Evolutionary conservation across 2,888 invertebrate species (phyloP).

Genomic region (Caenorhabditis parvicauda): DNA sequence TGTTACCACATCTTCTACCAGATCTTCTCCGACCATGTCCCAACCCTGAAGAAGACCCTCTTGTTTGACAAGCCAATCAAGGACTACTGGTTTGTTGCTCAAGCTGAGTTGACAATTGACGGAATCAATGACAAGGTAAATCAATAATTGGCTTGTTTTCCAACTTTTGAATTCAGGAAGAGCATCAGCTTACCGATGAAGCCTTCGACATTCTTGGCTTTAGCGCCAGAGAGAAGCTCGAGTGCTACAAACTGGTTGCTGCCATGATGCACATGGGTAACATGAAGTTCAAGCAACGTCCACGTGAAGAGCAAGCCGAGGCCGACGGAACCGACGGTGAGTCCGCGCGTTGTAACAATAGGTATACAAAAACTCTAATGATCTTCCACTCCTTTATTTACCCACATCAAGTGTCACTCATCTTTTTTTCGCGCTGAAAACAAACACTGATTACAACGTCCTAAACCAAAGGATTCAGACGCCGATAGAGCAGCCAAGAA

Average conservation of each 20-base stretch:
- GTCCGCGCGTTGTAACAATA: too few species aligned
- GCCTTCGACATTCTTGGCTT: constrained; percentile 99
- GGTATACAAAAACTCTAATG: too few species aligned
- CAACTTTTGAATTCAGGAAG: constrained; percentile 21
- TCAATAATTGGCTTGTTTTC: constrained; percentile 65
- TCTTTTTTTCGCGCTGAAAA: too few species aligned
- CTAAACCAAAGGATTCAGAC: constrained; percentile 17
- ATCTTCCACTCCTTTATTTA: too few species aligned
- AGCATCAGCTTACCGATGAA: constrained; percentile 65
- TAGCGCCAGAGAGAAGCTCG: constrained; percentile 89
- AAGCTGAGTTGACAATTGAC: constrained; percentile 90
- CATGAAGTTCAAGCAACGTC: constrained; percentile 99
- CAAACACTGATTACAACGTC: too few species aligned
- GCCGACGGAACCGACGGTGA: constrained; percentile 55
- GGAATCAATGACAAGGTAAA: constrained; percentile 92
- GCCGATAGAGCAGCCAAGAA: constrained; percentile 56
- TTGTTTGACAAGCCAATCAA: constrained; percentile 80
- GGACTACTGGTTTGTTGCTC: constrained; percentile 89
- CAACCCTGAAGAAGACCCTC: constrained; percentile 65
- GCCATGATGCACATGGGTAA: constrained; percentile 99
- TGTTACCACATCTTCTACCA: constrained; percentile 99
- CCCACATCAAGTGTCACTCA: too few species aligned
- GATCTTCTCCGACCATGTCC: constrained; percentile 61
- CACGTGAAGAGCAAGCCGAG: constrained; percentile 99
- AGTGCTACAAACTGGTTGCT: constrained; percentile 95